A percentile compares a stretch with the other conserved stretches of the same genome.
These are phyloP conservation scores for Ivindomyrus marchei DNA, from an alignment of 2,113 vertebrate genomes.

Conservation along the genomic window DNA sequence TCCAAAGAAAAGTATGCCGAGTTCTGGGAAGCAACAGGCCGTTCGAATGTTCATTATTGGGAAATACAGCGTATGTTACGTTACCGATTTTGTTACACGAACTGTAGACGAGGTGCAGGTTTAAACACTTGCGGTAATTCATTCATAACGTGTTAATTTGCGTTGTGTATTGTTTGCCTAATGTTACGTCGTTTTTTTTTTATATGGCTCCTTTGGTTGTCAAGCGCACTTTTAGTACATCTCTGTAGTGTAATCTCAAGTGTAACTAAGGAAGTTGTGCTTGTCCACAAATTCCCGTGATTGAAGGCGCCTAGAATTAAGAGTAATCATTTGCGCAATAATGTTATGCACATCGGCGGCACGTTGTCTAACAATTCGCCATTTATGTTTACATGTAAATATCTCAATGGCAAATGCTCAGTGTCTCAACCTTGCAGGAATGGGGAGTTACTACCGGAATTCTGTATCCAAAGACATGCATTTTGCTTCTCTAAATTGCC, in stretches of 20 bases:
- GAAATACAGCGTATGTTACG: neutral
- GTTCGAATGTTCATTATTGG: neutral
- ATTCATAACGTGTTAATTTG: neutral
- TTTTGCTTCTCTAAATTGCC: neutral
- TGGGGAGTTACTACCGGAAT: neutral
- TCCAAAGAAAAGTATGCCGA: neutral
- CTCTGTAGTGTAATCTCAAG: neutral
- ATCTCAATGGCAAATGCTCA: neutral
- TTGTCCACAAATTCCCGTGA: neutral
- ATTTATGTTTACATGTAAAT: neutral
- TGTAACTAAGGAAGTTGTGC: neutral
- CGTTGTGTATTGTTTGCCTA: neutral
- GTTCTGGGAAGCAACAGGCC: neutral
- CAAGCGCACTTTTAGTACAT: neutral
- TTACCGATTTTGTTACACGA: neutral
- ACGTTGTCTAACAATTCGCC: neutral
- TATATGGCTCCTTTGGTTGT: neutral
- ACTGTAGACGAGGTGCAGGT: neutral
- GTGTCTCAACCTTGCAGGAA: neutral
- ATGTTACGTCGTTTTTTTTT: neutral
- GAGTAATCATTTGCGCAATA: neutral
- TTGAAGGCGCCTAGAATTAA: neutral
- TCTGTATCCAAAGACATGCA: neutral
- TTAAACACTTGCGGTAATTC: neutral
- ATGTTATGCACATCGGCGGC: neutral